Evolutionary conservation across 1,140 invertebrate genomes (phyloP), one percentile per base, ranked within the genome.

Genomic region (Octopus bimaculoides): DNA sequence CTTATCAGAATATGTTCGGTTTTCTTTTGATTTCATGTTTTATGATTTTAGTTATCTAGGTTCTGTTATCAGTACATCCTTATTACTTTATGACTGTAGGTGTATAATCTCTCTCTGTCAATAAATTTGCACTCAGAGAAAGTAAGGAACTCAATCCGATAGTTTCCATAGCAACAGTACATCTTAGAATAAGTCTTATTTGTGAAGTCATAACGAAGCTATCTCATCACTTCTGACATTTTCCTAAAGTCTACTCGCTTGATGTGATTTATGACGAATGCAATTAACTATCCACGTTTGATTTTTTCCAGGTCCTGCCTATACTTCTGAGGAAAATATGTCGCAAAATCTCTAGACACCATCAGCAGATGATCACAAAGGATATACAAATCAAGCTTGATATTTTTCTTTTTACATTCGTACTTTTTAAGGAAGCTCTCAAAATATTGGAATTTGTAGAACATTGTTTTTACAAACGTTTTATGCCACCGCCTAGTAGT

Each of bases 151-250:
- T 3, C 61, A 66, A 66, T n/a, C 61, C 61, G n/a, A n/a, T 66
- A 66, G 61, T 66, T 66, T 66, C n/a, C 61, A 66, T 66, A 66
- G 61, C n/a, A 66, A 66, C 12, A 66, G 61, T 66, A 66, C n/a
- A n/a, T 66, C n/a, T 66, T n/a, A 66, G n/a, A 66, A 66, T 12
- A 66, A 10, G 61, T n/a, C 3, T 66, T 66, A 14, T 66, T n/a
- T 12, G 12, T 66, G 61, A 66, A 66, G 61, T 66, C 61, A 66
- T 66, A 66, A 66, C n/a, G 61, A 66, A 66, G 61, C 1, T 66
- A 12, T n/a, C 12, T 66, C 3, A 66, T 14, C 61, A 66, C n/a
- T n/a, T 66, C 61, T 66, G 61, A 14, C 12, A 66, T 66, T n/a
- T 66, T n/a, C 61, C n/a, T n/a, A n/a, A 66, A 12, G n/a, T 66